Evolutionary conservation across 2,888 invertebrate genomes (phyloP), one percentile per base, ranked within the genome.

Genomic region (Lobophora halterata): DNA sequence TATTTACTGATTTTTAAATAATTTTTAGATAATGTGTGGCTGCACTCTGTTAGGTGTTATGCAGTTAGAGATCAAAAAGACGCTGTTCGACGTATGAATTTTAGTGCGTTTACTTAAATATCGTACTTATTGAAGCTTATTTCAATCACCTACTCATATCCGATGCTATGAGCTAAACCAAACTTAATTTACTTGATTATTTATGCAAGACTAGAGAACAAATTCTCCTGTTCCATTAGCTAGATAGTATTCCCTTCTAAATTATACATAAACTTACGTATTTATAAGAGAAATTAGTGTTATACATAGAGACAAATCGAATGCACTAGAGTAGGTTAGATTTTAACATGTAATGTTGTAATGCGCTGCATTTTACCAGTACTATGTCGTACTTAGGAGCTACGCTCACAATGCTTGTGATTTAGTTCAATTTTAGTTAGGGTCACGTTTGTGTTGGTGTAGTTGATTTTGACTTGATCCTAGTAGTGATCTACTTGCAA

Each of bases 261-360:
- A 42, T 42, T 49, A 34, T 38, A 46, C 51, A 6, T 6, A 33
- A 13, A 34, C 21, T 46, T 58, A 58, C 45, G 50, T 61, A 56
- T 47, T 49, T 55, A 49, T 69, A 68, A 65, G 65, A 58, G 55
- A 58, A 62, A 58, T 43, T 32, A 25, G 27, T 55, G 40, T 49
- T 67, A 66, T 71, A 71, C 58, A 63, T 70, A 66, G 55, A 60
- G 47, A 48, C 46, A 45, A 51, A 58, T 52, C 41, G 41, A 49
- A 51, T 46, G 40, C 44, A 46, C 38, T 50, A 49, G 45, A 31
- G 29, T 49, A 50, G 45, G 25, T 20, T 49, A 49, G 42, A 33
- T 26, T 42, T 23, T 42, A 38, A 27, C 28, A 37, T 49, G 38
- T 43, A 33, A 43, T 40, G 32, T 37, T 44, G 25, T 30, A 26